Evolutionary conservation across 2,888 invertebrate genomes (phyloP).

Genomic region (Platycheirus albimanus): DNA sequence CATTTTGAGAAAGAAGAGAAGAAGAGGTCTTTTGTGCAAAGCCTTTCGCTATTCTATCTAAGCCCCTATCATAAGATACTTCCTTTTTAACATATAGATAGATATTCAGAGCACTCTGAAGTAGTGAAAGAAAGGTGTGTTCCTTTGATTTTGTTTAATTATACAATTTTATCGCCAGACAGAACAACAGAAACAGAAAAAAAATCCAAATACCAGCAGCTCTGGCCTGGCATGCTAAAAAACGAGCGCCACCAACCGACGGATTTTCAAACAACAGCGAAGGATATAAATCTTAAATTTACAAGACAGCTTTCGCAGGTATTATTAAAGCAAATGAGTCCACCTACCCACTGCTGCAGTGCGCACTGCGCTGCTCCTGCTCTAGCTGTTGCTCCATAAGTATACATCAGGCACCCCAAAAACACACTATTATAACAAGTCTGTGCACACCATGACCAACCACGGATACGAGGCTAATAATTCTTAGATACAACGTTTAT

Average conservation of each 20-base stretch:
- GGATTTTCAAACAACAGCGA: conserved; percentile 23
- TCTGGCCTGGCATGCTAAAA: neutral
- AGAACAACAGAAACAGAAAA: conserved; percentile 22
- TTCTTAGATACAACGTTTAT: conserved; percentile 72
- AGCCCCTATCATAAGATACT: conserved; percentile 44
- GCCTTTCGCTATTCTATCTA: conserved; percentile 20
- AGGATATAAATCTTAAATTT: conserved; percentile 73
- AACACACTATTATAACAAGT: conserved; percentile 30
- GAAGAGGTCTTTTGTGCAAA: neutral
- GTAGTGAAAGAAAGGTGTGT: conserved; percentile 34
- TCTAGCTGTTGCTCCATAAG: no score
- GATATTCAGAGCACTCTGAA: neutral
- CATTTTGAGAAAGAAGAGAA: conserved; percentile 24
- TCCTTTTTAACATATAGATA: neutral
- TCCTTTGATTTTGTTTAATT: conserved; percentile 70
- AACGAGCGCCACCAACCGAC: conserved; percentile 17
- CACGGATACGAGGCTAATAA: conserved; percentile 64
- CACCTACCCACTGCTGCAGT: conserved; percentile 61
- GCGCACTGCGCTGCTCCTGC: no score
- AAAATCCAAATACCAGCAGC: conserved; percentile 14
- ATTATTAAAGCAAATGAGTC: conserved; percentile 73
- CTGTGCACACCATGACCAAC: conserved; percentile 18
- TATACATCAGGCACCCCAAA: conserved; percentile 11
- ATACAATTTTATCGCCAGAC: conserved; percentile 60
- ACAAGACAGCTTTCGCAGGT: conserved; percentile 71